Base-by-base conservation (phyloP, 2,888 invertebrate genomes). In the Dione vanillae region DNA sequence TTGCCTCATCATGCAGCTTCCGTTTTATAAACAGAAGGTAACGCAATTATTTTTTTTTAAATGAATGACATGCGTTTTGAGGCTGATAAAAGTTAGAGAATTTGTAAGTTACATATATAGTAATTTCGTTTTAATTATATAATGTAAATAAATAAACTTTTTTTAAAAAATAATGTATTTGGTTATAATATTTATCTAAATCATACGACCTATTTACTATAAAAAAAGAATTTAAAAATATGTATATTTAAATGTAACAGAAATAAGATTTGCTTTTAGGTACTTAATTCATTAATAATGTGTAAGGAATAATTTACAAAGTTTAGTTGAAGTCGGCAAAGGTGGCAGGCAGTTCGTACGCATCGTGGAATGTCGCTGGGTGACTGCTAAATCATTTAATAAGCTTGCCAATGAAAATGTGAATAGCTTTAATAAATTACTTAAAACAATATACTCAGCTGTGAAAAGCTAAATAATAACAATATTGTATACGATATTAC, bases 1-100 rank as follows among this genome's bases (percentile, higher is more conserved):
- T 82, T 83, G 92, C 80, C 80, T 81, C 90, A 89, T 92, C 92
- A 92, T 85, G 85, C 81, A 81, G 90, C 90, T 91, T 91, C 92
- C 92, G 92, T 87, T 87, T 86, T 87, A 85, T 87, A 87, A 68
- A 87, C 81, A 82, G 83, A 83, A 86, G 85, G 85, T 45, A 61
- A 58, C 65, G 65, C 52, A 67, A 65, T 65, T 70, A 47, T 16
- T 47, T 74, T 74, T 69, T 43, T 43, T 19, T 8, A 45, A 43
- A 20, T 43, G 45, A 41, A 35, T 62, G 58, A 64, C 56, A 51
- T 64, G 61, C 47, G 47, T 19, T 67, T 49, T 35, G 47, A 20
- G 61, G 35, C 11, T 49, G 10, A 27, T 40, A 45, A 62, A 61
- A 19, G 12, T 56, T 16, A 0, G 12, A 16, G 27, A 27, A 27